phyloP scores from a whole-genome alignment of 2,797 vertebrate species.

The Rhynchonycteris naso region DNA sequence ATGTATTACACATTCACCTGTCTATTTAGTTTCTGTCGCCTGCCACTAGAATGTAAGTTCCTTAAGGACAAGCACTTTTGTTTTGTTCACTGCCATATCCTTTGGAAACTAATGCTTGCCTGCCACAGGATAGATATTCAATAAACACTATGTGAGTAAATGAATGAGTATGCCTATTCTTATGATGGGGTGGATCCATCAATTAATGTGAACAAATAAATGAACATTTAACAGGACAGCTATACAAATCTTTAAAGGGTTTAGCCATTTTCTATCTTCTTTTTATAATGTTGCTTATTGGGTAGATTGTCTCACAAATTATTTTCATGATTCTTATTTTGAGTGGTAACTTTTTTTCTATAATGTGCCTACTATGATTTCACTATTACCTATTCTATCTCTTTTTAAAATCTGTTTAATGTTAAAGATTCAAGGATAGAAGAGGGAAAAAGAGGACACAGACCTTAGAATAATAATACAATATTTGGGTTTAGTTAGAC shows the following conservation, averaged over 20 bases:
- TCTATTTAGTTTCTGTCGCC: neutral
- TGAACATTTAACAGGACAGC: neutral
- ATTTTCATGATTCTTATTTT: constrained; percentile 18
- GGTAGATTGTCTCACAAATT: neutral
- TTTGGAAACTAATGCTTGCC: neutral
- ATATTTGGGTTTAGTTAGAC: neutral
- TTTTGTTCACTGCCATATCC: neutral
- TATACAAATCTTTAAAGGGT: neutral
- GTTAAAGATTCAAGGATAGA: neutral
- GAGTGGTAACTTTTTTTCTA: neutral
- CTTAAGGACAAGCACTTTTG: neutral
- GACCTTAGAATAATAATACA: neutral
- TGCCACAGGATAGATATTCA: neutral
- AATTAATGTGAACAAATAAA: neutral
- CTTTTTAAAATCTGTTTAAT: constrained; percentile 7
- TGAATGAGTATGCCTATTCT: neutral
- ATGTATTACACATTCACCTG: neutral
- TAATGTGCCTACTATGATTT: neutral
- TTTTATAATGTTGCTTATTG: neutral
- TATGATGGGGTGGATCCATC: neutral
- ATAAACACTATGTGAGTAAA: neutral
- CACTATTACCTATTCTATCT: neutral
- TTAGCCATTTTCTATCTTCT: neutral
- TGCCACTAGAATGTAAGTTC: neutral
- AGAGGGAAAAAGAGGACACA: neutral